Evolutionary conservation across 2,797 vertebrate genomes (phyloP).

Genomic region (Chaunax sp.): DNA sequence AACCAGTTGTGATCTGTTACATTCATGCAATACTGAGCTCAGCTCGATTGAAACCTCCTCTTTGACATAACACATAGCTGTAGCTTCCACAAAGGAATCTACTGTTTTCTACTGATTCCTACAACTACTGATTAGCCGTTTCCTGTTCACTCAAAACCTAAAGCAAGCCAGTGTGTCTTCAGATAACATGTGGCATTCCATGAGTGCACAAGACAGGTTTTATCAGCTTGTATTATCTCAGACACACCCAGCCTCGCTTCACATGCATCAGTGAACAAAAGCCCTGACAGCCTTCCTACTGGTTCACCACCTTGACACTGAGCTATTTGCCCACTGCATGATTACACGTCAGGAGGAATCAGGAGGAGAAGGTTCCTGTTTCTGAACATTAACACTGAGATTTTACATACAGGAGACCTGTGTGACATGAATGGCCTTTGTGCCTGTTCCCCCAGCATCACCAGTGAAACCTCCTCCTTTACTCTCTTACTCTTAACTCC

Average conservation of each 20-base stretch:
- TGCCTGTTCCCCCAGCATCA: no score
- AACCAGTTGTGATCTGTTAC: background rate
- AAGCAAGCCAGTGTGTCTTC: fast-evolving
- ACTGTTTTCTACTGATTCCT: no score
- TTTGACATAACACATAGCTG: no score
- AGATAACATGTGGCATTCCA: slow-evolving; percentile 19
- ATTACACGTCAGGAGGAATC: background rate
- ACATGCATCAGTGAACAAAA: background rate
- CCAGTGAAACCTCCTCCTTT: no score
- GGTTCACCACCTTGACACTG: background rate
- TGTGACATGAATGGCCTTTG: no score
- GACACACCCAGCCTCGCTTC: slow-evolving; percentile 15
- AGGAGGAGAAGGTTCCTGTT: no score
- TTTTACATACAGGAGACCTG: no score
- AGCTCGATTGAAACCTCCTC: no score
- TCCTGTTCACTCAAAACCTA: background rate
- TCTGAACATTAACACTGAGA: no score
- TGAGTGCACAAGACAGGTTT: slow-evolving; percentile 34
- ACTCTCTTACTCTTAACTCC: no score
- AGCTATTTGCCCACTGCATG: background rate
- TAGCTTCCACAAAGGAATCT: no score
- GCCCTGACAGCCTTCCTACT: background rate
- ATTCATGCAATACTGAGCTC: no score
- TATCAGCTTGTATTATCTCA: slow-evolving; percentile 17
- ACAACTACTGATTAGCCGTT: background rate